Evolutionary conservation across 2,888 invertebrate species (phyloP), one percentile per base, ranked within the genome.

Genomic region (Agrochola lychnidis): DNA sequence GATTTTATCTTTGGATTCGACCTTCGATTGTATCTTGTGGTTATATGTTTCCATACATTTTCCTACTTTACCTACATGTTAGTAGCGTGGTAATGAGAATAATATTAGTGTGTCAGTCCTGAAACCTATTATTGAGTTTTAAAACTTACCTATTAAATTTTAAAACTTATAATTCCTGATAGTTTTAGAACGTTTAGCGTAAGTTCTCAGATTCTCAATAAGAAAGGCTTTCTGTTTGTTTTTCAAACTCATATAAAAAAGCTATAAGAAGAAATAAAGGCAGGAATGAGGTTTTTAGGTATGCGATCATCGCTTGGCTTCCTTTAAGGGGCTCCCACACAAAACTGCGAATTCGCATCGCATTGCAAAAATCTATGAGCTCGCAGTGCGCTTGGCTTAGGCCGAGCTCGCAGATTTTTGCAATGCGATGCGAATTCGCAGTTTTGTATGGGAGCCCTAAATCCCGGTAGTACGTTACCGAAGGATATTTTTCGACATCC

Each of bases 1-100:
- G 79, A 81, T 70, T 40, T 30, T 83, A 71, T 83, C 70, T 63
- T 40, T 30, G 14, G 36, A 16, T 22, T 48, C 42, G 53, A 45
- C 73, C 73, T 81, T 73, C 61, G 68, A 73, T 73, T 64, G n/a
- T 48, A 45, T 59, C 40, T 57, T 63, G 56, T 57, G 12, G 16
- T 25, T 68, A 42, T 48, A 42, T 62, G 25, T 16, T 68, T 68
- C 3, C n/a, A 16, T 22, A 25, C 36, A 25, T 69, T 40, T 19
- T 40, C 22, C 14, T 61, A 61, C 25, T 19, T 69, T 25, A 53
- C 22, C 22, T 4, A n/a, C 30, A 48, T 48, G 48, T n/a, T 16
- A 30, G 45, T 48, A 30, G 12, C 48, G 12, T 48, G 6, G 10
- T 66, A 30, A 48, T 66, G 45, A 25, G n/a, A 57, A 57, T 25